These are phyloP conservation scores for Thymelicus acteon DNA, from an alignment of 2,888 invertebrate species.

Conservation along the genomic window DNA sequence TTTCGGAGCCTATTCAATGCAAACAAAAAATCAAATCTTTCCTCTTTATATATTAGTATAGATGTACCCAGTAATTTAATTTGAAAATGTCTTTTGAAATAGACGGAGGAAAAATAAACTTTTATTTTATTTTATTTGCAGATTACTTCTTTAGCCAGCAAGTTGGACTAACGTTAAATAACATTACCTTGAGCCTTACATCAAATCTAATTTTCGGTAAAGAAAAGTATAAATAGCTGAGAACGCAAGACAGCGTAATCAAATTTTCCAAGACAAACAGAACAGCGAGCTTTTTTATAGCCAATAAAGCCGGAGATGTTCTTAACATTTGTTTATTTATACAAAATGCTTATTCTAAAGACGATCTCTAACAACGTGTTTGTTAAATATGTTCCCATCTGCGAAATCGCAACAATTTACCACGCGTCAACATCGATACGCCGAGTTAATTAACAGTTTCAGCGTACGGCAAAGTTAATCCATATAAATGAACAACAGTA, in stretches of 20 bases:
- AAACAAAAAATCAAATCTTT: too few relatives aligned
- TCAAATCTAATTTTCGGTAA: background rate
- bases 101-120: too few relatives aligned
- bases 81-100: too few relatives aligned
- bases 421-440: constrained; percentile 38
- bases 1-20: too few relatives aligned
- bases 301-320: constrained; percentile 13
- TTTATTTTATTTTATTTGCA: background rate
- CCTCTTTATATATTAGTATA: too few relatives aligned
- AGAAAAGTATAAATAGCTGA: constrained; percentile 2
- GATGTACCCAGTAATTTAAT: too few relatives aligned
- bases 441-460: constrained; percentile 56
- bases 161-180: background rate
- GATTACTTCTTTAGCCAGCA: too few relatives aligned
- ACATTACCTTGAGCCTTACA: background rate
- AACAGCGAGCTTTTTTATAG: constrained; percentile 15
- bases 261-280: constrained; percentile 27
- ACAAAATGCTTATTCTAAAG: constrained; percentile 18
- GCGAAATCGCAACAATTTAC: constrained; percentile 30
- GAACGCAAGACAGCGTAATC: constrained; percentile 7
- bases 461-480: constrained; percentile 74
- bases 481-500: constrained; percentile 78
- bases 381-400: constrained; percentile 26
- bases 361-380: constrained; percentile 30
- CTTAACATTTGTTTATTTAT: constrained; percentile 21